phyloP scores from a whole-genome alignment of 2,113 vertebrate species.

The Blennius ocellaris region DNA sequence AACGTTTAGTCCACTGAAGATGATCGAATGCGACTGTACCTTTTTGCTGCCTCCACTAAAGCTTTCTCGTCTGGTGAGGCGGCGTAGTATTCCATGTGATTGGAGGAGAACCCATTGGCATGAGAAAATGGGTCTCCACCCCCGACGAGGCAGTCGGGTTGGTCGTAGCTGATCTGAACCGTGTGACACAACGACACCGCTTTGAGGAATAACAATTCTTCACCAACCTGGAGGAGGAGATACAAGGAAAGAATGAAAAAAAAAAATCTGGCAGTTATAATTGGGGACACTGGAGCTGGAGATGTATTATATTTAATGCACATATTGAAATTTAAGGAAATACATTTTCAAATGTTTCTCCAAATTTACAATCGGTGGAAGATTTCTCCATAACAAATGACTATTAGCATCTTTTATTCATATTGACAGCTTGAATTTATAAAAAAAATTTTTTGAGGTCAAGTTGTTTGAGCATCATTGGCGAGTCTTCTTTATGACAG shows the following conservation, averaged over 20 bases:
- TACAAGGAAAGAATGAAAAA: background rate
- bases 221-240: constrained; percentile 81
- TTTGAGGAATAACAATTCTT: constrained; percentile 94
- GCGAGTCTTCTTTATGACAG: background rate
- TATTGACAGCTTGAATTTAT: background rate
- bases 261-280: too few species aligned
- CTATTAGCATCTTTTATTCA: background rate
- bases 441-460: background rate
- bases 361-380: too few species aligned
- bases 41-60: constrained; percentile 94
- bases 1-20: background rate
- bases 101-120: constrained; percentile 81
- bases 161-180: constrained; percentile 94
- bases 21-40: constrained; percentile 74
- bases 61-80: constrained; percentile 98
- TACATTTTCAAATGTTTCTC: too few species aligned
- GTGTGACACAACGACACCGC: constrained; percentile 97
- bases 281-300: background rate
- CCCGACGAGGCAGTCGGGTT: constrained; percentile 80
- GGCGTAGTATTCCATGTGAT: constrained; percentile 93
- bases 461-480: background rate
- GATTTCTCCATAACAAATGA: too few species aligned
- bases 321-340: background rate
- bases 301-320: background rate
- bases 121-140: constrained; percentile 85